Percentiles rank a stretch among this genome's conserved stretches.
These are phyloP conservation scores for Zootermopsis nevadensis DNA, from an alignment of 2,888 invertebrate species.

Conservation along the genomic window DNA sequence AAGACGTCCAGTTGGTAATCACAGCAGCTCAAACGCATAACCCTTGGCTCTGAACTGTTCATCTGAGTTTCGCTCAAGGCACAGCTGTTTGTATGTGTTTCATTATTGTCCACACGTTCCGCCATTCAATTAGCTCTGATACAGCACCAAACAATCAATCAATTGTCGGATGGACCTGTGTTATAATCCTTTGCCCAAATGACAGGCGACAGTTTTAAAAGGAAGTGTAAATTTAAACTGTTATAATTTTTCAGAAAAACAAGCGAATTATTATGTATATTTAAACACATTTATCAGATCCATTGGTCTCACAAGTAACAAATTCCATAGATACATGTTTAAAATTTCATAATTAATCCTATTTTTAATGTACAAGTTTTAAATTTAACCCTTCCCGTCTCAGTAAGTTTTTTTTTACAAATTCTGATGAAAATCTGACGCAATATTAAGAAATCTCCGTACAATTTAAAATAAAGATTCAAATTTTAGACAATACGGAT, in stretches of 20 bases:
- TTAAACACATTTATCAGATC: too few species aligned
- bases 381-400: too few species aligned
- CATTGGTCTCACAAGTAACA: too few species aligned
- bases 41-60: background rate
- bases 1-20: slow-evolving; percentile 13
- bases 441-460: too few species aligned
- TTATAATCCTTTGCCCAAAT: slow-evolving; percentile 6
- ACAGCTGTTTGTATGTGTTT: slow-evolving; percentile 7
- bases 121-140: slow-evolving; percentile 18
- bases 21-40: background rate
- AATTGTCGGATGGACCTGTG: background rate
- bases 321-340: too few species aligned
- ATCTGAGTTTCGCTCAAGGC: slow-evolving; percentile 22
- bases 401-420: too few species aligned
- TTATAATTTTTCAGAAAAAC: background rate
- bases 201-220: background rate
- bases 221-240: background rate
- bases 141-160: slow-evolving; percentile 1
- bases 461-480: too few species aligned
- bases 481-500: too few species aligned
- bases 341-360: too few species aligned
- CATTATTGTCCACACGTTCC: slow-evolving; percentile 18
- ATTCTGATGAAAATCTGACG: too few species aligned
- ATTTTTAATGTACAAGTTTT: too few species aligned
- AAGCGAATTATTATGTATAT: too few species aligned